Percentiles rank a stretch among this genome's conserved stretches.
These are phyloP conservation scores for Tinea trinotella DNA, from an alignment of 2,888 invertebrate species.

Conservation along the genomic window DNA sequence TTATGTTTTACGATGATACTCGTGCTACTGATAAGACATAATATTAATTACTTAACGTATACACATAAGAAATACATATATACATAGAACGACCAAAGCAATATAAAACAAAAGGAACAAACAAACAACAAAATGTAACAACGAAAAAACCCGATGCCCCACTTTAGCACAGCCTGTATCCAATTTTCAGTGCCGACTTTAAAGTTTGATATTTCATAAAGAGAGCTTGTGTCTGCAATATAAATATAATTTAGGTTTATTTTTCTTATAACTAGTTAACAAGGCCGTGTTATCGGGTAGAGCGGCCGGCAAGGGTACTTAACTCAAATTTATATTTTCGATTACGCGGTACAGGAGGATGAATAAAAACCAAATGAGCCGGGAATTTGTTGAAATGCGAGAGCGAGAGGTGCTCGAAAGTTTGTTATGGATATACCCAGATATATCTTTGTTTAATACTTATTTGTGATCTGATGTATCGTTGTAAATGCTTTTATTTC, in stretches of 20 bases:
- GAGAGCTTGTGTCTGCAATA: conserved; percentile 26
- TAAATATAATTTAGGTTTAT: conserved; percentile 61
- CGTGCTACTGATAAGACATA: too few relatives aligned
- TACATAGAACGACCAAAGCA: too few relatives aligned
- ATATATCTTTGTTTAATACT: too few relatives aligned
- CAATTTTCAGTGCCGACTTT: conserved; percentile 26
- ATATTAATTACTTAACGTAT: too few relatives aligned
- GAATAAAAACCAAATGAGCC: conserved; percentile 72
- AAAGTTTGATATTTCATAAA: conserved; percentile 58
- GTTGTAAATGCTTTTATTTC: too few relatives aligned
- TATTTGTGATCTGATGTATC: not conserved
- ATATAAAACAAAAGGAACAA: too few relatives aligned
- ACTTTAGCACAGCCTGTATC: conserved; percentile 21
- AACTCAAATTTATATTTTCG: conserved; percentile 69
- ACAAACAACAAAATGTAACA: too few relatives aligned
- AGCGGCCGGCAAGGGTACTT: conserved; percentile 48
- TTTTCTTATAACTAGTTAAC: conserved; percentile 65
- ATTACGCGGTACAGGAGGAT: conserved; percentile 55
- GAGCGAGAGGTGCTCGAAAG: conserved; percentile 32
- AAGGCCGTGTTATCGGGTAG: conserved; percentile 56
- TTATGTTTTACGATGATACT: too few relatives aligned
- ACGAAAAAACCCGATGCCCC: too few relatives aligned
- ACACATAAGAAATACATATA: too few relatives aligned
- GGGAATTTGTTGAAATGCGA: conserved; percentile 63
- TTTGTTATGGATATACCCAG: conserved; percentile 32